phyloP scores from a whole-genome alignment of 2,797 vertebrate species.

The Xiphophorus birchmanni region DNA sequence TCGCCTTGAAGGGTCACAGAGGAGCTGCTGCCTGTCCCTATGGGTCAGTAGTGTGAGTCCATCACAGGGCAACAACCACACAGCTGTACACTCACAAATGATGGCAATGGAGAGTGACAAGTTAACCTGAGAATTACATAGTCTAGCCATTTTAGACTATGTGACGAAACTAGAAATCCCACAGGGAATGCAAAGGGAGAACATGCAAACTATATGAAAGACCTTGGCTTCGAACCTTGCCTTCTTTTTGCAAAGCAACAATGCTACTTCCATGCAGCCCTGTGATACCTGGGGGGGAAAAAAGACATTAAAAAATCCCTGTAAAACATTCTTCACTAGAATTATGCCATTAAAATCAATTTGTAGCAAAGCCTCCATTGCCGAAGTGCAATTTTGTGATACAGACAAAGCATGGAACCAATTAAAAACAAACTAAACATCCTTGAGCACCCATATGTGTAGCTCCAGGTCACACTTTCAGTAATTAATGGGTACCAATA shows the following conservation, averaged over 20 bases:
- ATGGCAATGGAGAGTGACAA: background rate
- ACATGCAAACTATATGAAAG: background rate
- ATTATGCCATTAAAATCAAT: background rate
- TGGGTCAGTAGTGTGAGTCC: background rate
- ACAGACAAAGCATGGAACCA: constrained; percentile 4
- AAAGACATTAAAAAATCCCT: background rate
- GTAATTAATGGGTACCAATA: constrained; percentile 67
- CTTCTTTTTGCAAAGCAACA: background rate
- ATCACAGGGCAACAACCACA: background rate
- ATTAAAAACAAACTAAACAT: constrained; percentile 38
- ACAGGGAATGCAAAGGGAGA: background rate
- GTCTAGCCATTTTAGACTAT: background rate
- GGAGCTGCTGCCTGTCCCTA: background rate
- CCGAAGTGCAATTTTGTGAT: background rate
- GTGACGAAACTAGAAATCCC: background rate
- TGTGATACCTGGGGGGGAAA: background rate
- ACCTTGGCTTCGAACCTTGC: background rate
- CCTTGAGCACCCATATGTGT: constrained; percentile 28
- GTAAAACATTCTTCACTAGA: background rate
- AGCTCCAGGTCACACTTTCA: constrained; percentile 50
- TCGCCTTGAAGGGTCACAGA: background rate
- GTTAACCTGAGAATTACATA: background rate
- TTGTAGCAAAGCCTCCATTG: background rate
- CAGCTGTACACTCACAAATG: background rate
- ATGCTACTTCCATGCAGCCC: background rate